phyloP scores from a whole-genome alignment of 1,140 invertebrate species.

The Stratiolaelaps scimitus region DNA sequence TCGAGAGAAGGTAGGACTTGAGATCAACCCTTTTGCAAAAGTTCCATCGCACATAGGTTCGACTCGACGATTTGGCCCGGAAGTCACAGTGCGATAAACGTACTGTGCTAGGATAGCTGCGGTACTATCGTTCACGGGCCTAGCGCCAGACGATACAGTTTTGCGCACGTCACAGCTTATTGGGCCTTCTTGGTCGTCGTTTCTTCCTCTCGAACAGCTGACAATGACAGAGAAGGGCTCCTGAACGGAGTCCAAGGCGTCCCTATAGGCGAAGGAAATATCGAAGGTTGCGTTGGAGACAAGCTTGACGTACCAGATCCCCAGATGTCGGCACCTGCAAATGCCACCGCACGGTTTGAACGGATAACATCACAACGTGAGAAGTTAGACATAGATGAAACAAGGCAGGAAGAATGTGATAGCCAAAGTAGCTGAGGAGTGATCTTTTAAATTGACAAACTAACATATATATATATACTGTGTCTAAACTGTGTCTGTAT shows the following conservation, averaged over 20 bases:
- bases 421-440: neutral
- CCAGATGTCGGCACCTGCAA: no score
- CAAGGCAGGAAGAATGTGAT: neutral
- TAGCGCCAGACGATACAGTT: no score
- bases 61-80: no score
- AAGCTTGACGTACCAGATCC: neutral
- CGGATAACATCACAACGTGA: neutral
- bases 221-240: slow-evolving; percentile 2
- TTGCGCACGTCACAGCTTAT: neutral
- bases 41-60: no score
- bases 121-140: no score
- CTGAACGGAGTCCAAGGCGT: slow-evolving; percentile 22
- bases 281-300: slow-evolving; percentile 9
- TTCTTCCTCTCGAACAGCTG: neutral
- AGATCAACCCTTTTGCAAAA: no score
- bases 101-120: no score
- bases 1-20: no score
- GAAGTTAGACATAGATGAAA: neutral
- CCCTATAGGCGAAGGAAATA: slow-evolving; percentile 21
- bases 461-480: no score
- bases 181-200: neutral
- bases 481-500: neutral
- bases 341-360: neutral
- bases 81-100: no score
- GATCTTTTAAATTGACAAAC: neutral